Conservation (phyloP, 2,888 invertebrate species). For the Lepidochrysops patricia region DNA sequence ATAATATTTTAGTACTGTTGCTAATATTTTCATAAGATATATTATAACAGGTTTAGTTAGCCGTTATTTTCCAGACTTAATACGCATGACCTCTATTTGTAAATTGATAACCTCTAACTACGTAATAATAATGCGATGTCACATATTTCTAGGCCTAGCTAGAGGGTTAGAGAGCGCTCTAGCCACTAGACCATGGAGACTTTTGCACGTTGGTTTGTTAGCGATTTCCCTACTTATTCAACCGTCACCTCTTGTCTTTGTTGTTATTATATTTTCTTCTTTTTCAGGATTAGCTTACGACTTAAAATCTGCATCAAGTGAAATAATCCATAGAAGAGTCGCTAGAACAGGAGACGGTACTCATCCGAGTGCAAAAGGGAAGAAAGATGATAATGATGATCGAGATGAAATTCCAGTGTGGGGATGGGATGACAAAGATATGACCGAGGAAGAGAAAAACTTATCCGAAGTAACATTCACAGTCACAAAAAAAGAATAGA, state of each 20-base stretch:
- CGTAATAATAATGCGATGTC: too few species aligned
- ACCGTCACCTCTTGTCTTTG: not conserved
- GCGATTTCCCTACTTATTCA: not conserved
- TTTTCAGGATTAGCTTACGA: slow-evolving; percentile 86
- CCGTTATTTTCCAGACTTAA: too few species aligned
- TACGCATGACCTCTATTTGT: too few species aligned
- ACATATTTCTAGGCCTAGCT: too few species aligned
- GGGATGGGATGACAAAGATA: slow-evolving; percentile 90
- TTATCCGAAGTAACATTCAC: slow-evolving; percentile 49
- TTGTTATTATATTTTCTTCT: not conserved
- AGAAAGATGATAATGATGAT: slow-evolving; percentile 37
- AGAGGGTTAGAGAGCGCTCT: not conserved
- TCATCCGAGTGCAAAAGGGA: slow-evolving; percentile 46
- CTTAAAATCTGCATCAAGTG: slow-evolving; percentile 83
- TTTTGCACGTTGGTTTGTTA: not conserved
- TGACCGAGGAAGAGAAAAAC: slow-evolving; percentile 79
- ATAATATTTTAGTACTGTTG: too few species aligned
- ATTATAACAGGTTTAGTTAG: too few species aligned
- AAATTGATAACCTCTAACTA: too few species aligned
- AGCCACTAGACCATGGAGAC: not conserved
- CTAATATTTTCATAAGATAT: too few species aligned
- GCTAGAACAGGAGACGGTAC: slow-evolving; percentile 83
- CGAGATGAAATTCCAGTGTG: slow-evolving; percentile 76
- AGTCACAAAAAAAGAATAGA: not conserved
- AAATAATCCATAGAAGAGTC: slow-evolving; percentile 81